Evolutionary conservation across 2,888 invertebrate genomes (phyloP).

Genomic region (Stenodema calcarata): DNA sequence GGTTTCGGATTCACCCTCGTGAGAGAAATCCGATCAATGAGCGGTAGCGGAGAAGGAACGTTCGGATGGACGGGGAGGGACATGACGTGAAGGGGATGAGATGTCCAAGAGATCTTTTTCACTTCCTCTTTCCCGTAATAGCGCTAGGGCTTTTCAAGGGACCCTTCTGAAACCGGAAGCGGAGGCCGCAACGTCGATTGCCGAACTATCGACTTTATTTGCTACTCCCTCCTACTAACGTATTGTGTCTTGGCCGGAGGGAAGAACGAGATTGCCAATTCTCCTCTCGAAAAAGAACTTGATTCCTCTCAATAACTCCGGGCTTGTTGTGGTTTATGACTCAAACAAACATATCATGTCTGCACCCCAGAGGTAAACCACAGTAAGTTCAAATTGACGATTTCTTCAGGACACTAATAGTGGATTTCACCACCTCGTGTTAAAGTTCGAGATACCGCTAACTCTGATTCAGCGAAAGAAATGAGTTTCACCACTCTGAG

Average conservation of each 20-base stretch:
- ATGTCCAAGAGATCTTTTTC: background rate
- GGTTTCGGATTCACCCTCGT: background rate
- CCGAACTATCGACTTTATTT: background rate
- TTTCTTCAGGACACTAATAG: too few species aligned
- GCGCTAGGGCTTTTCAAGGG: background rate
- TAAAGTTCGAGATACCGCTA: too few species aligned
- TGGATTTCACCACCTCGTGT: too few species aligned
- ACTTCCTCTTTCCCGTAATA: background rate
- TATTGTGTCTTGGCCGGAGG: background rate
- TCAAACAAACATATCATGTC: too few species aligned
- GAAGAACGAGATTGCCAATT: background rate
- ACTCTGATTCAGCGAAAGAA: too few species aligned
- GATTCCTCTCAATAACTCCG: background rate
- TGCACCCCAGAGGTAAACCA: too few species aligned
- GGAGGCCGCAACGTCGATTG: background rate
- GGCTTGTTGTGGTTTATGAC: background rate
- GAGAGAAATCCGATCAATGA: conserved; percentile 18
- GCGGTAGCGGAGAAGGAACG: background rate
- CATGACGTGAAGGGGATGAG: background rate
- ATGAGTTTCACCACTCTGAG: too few species aligned
- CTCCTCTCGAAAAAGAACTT: background rate
- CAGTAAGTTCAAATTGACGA: too few species aligned
- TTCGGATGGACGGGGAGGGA: background rate
- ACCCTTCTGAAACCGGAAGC: background rate
- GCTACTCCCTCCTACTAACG: background rate